These are phyloP conservation scores for Plutomurus gul DNA, from an alignment of 1,140 invertebrate species.

Conservation along the genomic window DNA sequence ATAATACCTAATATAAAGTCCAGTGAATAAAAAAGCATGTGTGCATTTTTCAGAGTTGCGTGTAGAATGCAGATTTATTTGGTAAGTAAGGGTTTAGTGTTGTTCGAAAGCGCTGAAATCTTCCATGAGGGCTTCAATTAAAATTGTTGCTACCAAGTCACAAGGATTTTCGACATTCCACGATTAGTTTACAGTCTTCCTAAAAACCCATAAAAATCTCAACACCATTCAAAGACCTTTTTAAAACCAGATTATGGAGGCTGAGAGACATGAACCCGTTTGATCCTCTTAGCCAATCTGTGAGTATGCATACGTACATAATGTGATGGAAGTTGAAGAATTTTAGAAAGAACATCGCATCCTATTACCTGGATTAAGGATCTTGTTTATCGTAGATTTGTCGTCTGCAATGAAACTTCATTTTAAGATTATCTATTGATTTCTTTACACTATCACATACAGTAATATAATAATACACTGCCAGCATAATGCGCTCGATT, in stretches of 20 bases:
- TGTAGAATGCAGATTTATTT: too few relatives aligned
- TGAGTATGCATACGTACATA: not conserved
- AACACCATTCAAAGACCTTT: conserved; percentile 15
- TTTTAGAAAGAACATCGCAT: not conserved
- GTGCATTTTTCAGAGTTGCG: too few relatives aligned
- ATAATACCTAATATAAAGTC: too few relatives aligned
- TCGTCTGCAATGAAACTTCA: not conserved
- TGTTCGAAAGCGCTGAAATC: too few relatives aligned
- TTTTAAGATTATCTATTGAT: not conserved
- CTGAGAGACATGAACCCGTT: conserved; percentile 4
- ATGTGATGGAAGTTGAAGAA: conserved; percentile 14
- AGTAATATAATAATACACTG: too few relatives aligned
- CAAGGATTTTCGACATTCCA: conserved; percentile 11
- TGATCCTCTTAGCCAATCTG: not conserved
- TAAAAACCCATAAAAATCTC: conserved; percentile 8
- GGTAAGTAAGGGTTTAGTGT: too few relatives aligned
- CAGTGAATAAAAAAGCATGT: too few relatives aligned
- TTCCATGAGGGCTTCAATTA: not conserved
- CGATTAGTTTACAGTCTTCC: not conserved
- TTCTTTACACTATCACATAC: not conserved
- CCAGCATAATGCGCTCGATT: too few relatives aligned
- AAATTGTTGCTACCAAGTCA: not conserved
- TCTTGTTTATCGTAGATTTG: conserved; percentile 9
- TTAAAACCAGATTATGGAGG: conserved; percentile 17
- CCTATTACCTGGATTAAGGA: conserved; percentile 16